Conservation (phyloP, 2,888 invertebrate genomes). For the Criorhina ranunculi region DNA sequence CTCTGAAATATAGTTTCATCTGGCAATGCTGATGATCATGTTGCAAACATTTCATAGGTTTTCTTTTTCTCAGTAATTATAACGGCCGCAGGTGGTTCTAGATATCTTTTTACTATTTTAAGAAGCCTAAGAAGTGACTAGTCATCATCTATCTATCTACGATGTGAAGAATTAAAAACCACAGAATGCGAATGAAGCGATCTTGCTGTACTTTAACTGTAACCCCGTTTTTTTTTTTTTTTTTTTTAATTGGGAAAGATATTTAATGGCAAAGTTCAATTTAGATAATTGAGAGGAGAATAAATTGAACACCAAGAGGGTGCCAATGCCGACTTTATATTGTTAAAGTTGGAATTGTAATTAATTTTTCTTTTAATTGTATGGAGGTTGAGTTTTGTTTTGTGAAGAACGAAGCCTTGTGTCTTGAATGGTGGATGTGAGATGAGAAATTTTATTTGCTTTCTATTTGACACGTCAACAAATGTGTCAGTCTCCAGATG, state of each 20-base stretch:
- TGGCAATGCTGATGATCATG: constrained; percentile 42
- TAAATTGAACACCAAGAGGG: constrained; percentile 72
- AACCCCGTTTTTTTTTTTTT: constrained; percentile 65
- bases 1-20: no score
- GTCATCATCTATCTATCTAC: constrained; percentile 54
- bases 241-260: constrained; percentile 65
- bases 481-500: no score
- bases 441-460: no score
- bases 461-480: no score
- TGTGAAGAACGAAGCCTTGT: constrained; percentile 32
- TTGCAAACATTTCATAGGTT: constrained; percentile 38
- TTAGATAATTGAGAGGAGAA: constrained; percentile 73
- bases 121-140: constrained; percentile 69
- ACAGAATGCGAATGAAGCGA: background rate
- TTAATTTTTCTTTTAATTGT: constrained; percentile 51
- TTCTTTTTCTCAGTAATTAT: constrained; percentile 57
- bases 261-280: constrained; percentile 77
- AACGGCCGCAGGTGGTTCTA: constrained; percentile 54
- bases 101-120: constrained; percentile 60
- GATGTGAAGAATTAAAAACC: constrained; percentile 55
- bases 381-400: constrained; percentile 17
- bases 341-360: constrained; percentile 55
- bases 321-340: constrained; percentile 50
- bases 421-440: no score
- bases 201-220: constrained; percentile 48